Evolutionary conservation across 2,797 vertebrate species (phyloP), one percentile per base, ranked within the genome.

Genomic region (Malacoraja senta): DNA sequence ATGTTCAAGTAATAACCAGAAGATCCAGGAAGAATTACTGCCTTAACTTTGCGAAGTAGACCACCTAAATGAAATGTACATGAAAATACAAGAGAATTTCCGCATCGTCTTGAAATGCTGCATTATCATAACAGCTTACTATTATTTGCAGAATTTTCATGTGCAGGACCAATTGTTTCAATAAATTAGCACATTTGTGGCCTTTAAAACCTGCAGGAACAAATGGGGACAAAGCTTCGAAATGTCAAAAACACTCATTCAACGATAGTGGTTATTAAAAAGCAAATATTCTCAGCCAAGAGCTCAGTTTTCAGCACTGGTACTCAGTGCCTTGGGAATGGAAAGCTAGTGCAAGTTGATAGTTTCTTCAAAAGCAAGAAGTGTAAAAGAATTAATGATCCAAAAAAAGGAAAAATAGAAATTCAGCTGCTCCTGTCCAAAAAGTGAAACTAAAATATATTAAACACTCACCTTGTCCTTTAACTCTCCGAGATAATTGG

Each of bases 401-500:
- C 24, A 8, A 53, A 53, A 53, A 74, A 17, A 76, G 3, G 44
- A 76, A 10, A 91, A 58, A 29, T 71, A 15, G 63, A 68, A 68
- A 32, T 88, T 88, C n/a, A 88, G 72, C 12, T 91, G 63, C n/a
- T 68, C 61, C 17, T 21, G 35, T 38, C 58, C n/a, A 78, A 81
- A 78, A 8, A 7, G 19, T 9, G 61, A 79, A 88, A n/a, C 13
- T 65, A 17, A 32, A 88, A 88, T 29, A 86, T 15, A 61, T 86
- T 86, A 80, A 93, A 81, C 35, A 94, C 96, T 97, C 94, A 99
- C 99, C 93, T 98, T 98, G 88, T 99, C 99, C 95, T 97, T 99
- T 93, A 99, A 96, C 93, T 99, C 98, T 93, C 99, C 99, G 38
- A 99, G 95, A 94, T 98, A 98, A 94, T 97, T 96, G 4, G 98